Evolutionary conservation across 2,797 vertebrate genomes (phyloP), one percentile per base, ranked within the genome.

Genomic region (Syndactyla subalaris): DNA sequence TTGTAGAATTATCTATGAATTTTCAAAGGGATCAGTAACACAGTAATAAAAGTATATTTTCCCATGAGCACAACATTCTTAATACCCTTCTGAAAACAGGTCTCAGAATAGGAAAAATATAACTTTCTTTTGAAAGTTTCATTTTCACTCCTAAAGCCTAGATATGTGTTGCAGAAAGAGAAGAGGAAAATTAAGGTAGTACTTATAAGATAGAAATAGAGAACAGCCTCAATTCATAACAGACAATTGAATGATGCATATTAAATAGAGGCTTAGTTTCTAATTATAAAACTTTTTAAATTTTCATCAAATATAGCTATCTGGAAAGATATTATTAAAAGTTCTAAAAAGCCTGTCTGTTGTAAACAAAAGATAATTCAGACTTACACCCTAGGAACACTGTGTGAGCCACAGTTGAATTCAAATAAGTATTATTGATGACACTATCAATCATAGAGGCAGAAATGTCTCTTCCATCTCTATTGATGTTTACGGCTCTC

Each of bases 1-100:
- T 79, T 89, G 36, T 51, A 91, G 43, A 91, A 84, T 61, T 84
- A 80, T 75, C 59, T 73, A 79, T 91, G 34, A 90, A 80, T 95
- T 94, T 96, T 96, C 87, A 85, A 97, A 95, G 61, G 27, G 21
- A 62, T 86, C 70, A 61, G 29, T 89, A 96, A 55, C 14, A 78
- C 27, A 92, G 73, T 38, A 88, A 89, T 81, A 89, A 65, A 96
- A 88, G 16, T 61, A 7, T 54, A 19, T 66, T 96, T 89, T 95
- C 57, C 55, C 68, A 76, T 52, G 34, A 94, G 72, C 18, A 66
- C 15, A 62, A 27, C 29, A 65, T 46, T 92, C 49, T 26, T 88
- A 88, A 73, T 14, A 89, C 14, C 12, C 8, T 86, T 86, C 32
- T 83, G 41, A 71, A 93, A 83, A 93, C 20, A 62, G 39, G 14